phyloP scores from a whole-genome alignment of 2,888 invertebrate species.

The Tenthredo mesomela region DNA sequence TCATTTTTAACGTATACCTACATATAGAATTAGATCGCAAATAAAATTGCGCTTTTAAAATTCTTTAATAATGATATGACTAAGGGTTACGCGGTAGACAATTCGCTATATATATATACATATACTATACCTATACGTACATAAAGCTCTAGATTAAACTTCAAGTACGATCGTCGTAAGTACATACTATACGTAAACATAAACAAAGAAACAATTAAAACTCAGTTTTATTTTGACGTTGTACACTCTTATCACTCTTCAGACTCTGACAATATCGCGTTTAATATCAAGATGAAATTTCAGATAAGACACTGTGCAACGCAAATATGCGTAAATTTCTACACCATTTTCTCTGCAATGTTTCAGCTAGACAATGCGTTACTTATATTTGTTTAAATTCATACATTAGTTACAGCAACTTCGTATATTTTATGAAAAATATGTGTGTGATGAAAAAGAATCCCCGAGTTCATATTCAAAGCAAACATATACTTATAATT shows the following conservation, averaged over 20 bases:
- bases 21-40: neutral
- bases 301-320: neutral
- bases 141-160: constrained; percentile 13
- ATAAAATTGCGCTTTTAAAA: neutral
- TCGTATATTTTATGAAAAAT: neutral
- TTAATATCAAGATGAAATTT: constrained; percentile 38
- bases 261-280: neutral
- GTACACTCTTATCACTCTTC: neutral
- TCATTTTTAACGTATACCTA: neutral
- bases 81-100: neutral
- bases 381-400: neutral
- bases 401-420: neutral
- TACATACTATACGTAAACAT: constrained; percentile 8
- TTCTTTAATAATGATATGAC: neutral
- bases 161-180: constrained; percentile 8
- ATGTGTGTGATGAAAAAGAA: neutral
- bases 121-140: neutral
- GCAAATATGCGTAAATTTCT: neutral
- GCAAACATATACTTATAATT: neutral
- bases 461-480: neutral
- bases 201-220: constrained; percentile 43
- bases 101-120: neutral
- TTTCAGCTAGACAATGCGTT: neutral
- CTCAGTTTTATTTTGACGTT: constrained; percentile 18
- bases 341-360: neutral